Base-by-base conservation (phyloP, 2,113 vertebrate genomes). In the Motacilla alba region DNA sequence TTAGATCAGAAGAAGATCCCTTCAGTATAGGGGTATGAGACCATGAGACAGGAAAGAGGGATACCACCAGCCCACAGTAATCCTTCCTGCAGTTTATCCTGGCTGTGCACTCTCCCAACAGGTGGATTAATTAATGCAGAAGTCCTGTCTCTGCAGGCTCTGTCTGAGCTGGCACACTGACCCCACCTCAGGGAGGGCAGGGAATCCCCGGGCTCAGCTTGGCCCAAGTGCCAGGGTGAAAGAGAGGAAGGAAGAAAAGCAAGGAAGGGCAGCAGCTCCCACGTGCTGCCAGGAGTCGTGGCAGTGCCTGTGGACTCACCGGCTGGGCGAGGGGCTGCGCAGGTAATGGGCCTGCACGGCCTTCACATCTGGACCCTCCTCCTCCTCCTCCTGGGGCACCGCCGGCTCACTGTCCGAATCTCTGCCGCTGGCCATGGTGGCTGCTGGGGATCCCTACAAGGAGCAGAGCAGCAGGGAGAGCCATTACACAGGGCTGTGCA, bases 281-380 rank as follows among this genome's bases (percentile, higher is more conserved):
- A 6, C 1, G 1, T 59, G 77, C 52, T 60, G 10, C 31, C 4
- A 5, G 72, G 55, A 53, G 46, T 33, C 4, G 3, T 1, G 60
- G 31, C 26, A 10, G 82, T 3, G 9, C 11, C 26, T 4, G 41
- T 1, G 7, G 50, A 93, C 98, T 97, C 83, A 98, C 98, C 93
- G 97, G 97, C 98, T 99, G 82, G 99, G 99, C 3, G 99, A 99
- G 16, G 99, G 98, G 84, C 98, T 99, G 87, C 99, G 98, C 22
- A 99, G 98, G 90, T 99, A 99, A 21, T 79, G 98, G 11, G 99
- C 98, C 97, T 99, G 99, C 50, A 99, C 96, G 0, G 98, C 97
- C 41, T 93, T 97, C 92, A 99, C 97, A 0, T 95, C 94, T 0
- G 20, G 46, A 14, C 87, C 88, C 6, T 97, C 97, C 2, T 98